Percentiles rank a stretch among this genome's conserved stretches.
These are phyloP conservation scores for Monopterus albus DNA, from an alignment of 2,113 vertebrate genomes.

Conservation along the genomic window DNA sequence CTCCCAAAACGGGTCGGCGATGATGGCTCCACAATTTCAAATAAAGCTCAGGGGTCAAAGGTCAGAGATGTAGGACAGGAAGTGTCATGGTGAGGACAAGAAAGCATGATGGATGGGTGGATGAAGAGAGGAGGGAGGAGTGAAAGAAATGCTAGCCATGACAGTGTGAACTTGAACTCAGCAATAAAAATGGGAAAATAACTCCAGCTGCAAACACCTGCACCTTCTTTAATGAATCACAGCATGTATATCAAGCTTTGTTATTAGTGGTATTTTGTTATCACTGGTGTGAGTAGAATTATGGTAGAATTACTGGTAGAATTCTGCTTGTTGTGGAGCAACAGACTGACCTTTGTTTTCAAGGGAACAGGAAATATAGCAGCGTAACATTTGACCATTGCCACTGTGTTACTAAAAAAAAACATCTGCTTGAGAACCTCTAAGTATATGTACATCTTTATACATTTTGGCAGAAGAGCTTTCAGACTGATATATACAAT, in stretches of 20 bases:
- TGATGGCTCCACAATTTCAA: slow-evolving; percentile 58
- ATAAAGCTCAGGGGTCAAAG: slow-evolving; percentile 53
- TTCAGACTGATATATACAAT: no score
- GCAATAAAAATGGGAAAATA: slow-evolving; percentile 39
- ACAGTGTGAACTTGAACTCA: slow-evolving; percentile 62
- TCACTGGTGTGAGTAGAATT: no score
- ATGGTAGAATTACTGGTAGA: no score
- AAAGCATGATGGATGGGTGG: no score
- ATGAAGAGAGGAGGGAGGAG: slow-evolving; percentile 29
- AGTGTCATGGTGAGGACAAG: no score
- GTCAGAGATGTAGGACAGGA: slow-evolving; percentile 63
- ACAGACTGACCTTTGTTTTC: not conserved
- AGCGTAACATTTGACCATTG: not conserved
- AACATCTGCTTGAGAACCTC: no score
- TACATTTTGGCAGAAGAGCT: no score
- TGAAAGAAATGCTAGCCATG: slow-evolving; percentile 14
- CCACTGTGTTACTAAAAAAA: no score
- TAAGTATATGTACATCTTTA: no score
- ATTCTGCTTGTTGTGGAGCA: not conserved
- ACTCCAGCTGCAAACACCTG: slow-evolving; percentile 46
- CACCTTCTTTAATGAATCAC: slow-evolving; percentile 36
- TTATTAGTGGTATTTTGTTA: not conserved
- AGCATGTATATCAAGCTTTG: not conserved
- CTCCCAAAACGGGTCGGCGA: slow-evolving; percentile 35
- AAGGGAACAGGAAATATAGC: not conserved